Conservation (phyloP, 2,797 vertebrate species). For the Streptopelia turtur region DNA sequence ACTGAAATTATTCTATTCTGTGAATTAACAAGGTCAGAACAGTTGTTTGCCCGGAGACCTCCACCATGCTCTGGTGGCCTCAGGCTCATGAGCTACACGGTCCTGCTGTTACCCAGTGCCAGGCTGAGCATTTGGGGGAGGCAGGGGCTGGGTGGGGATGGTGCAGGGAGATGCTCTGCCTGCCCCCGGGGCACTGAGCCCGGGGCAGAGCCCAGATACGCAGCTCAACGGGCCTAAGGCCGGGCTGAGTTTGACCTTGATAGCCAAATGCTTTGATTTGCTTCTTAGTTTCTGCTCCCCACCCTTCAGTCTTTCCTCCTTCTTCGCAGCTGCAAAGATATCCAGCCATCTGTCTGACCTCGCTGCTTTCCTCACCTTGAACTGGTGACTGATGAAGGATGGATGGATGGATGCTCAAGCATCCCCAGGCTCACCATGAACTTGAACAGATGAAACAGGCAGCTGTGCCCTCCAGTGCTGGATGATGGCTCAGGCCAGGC, state of each 20-base stretch:
- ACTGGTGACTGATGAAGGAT: neutral
- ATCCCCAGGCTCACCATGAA: neutral
- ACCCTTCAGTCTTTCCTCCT: neutral
- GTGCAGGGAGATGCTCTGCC: neutral
- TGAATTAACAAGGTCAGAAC: neutral
- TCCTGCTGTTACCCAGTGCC: fast-evolving
- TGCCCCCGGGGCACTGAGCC: neutral
- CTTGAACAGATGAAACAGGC: neutral
- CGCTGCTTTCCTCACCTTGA: neutral
- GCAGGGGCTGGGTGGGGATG: neutral
- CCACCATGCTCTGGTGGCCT: fast-evolving
- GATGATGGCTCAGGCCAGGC: neutral
- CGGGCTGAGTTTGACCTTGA: neutral
- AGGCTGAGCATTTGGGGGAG: neutral
- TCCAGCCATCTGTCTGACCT: neutral
- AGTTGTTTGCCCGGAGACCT: neutral
- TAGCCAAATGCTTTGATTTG: neutral
- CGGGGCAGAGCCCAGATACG: fast-evolving
- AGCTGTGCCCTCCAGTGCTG: neutral
- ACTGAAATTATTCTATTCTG: no score
- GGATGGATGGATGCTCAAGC: neutral
- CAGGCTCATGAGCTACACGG: neutral
- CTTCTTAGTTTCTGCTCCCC: fast-evolving
- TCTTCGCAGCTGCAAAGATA: neutral
- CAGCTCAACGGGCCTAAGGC: fast-evolving